Evolutionary conservation across 2,113 vertebrate species (phyloP).

Genomic region (Tilapia sparmanii): DNA sequence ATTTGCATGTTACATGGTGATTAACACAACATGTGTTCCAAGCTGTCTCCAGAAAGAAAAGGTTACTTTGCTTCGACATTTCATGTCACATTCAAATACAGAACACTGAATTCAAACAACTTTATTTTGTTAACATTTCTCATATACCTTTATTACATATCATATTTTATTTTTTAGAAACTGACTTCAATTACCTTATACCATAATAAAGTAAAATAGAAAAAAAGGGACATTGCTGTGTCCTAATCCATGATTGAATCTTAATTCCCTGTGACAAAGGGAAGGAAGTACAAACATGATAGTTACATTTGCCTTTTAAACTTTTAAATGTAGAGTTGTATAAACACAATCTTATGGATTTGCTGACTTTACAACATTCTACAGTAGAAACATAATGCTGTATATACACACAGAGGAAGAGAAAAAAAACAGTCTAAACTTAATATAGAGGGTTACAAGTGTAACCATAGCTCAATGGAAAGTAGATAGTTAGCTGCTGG

Average conservation of each 20-base stretch:
- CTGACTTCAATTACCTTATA: slow-evolving; percentile 58
- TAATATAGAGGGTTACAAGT: neutral
- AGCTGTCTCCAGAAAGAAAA: slow-evolving; percentile 25
- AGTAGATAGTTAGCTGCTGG: neutral
- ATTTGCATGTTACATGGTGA: slow-evolving; percentile 72
- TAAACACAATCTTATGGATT: slow-evolving; percentile 39
- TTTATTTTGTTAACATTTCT: slow-evolving; percentile 69
- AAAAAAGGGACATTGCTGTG: slow-evolving; percentile 41
- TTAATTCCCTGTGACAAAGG: slow-evolving; percentile 10
- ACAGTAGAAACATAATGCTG: slow-evolving; percentile 49
- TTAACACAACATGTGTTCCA: slow-evolving; percentile 59
- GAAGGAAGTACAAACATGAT: slow-evolving; percentile 42
- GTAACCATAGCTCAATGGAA: slow-evolving; percentile 14
- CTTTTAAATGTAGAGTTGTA: slow-evolving; percentile 14
- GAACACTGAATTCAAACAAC: slow-evolving; percentile 69
- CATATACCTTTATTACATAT: slow-evolving; percentile 61
- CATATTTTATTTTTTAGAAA: slow-evolving; percentile 50
- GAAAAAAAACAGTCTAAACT: neutral
- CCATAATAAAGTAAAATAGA: slow-evolving; percentile 53
- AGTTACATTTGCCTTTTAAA: slow-evolving; percentile 29
- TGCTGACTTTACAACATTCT: slow-evolving; percentile 51
- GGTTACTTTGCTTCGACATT: slow-evolving; percentile 24
- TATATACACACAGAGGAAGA: slow-evolving; percentile 38
- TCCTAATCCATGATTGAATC: slow-evolving; percentile 38
- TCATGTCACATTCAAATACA: slow-evolving; percentile 68